Base-by-base conservation (phyloP, 2,113 vertebrate genomes). In the Oreotragus oreotragus region DNA sequence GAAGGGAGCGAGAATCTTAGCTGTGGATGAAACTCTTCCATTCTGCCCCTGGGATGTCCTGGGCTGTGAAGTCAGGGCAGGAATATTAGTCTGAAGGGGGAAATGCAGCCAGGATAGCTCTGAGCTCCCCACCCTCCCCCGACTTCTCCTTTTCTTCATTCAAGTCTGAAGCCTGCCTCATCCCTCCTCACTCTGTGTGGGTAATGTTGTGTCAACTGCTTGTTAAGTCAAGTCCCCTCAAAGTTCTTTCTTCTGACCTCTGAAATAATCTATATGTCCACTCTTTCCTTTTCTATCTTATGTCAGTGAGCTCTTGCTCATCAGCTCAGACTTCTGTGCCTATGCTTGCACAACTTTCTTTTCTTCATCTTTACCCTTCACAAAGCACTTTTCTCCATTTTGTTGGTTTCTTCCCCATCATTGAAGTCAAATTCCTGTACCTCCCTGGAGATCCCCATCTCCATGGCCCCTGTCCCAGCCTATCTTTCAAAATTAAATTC, bases 401-500 rank as follows among this genome's bases (percentile, higher is more conserved):
- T 21, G 39, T 39, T 30, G 36, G 16, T 45, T 85, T 70, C 43
- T 93, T 90, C 39, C n/a, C 49, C 43, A 45, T 58, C 51, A 27
- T 12, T 80, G 25, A 93, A 73, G 60, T 70, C 19, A 10, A n/a
- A 64, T 84, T 83, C 62, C 83, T 83, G 7, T 15, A 7, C 60
- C n/a, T 55, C 13, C 3, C n/a, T 62, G 58, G n/a, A 43, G 23
- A 66, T 8, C 3, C 5, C 49, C 27, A 17, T 36, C 53, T 83
- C 16, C 17, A 39, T 45, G 49, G 80, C 21, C 15, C 39, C 25
- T 14, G 16, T 92, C 45, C 25, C 66, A 92, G 39, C 7, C 12
- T 93, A 27, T 28, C 43, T 70, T 87, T 91, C 64, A 93, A 51
- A 88, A 84, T 90, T 43, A 73, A 97, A 91, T 88, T 84, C 62